Conservation (phyloP, 1,140 invertebrate species). For the Drosophila busckii region DNA sequence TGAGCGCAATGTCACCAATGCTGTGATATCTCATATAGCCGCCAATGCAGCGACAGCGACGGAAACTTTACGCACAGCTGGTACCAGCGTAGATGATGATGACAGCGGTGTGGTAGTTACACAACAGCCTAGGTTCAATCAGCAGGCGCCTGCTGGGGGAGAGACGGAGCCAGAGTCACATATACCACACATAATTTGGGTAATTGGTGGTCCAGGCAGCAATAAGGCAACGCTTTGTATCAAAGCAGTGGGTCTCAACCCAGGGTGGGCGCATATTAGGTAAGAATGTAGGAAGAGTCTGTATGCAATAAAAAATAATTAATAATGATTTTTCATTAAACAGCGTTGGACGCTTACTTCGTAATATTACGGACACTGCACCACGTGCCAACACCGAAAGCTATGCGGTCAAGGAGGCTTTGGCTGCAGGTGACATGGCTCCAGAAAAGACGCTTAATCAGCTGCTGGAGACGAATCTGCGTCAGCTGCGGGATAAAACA, state of each 20-base stretch:
- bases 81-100: slow-evolving; percentile 38
- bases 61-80: slow-evolving; percentile 7
- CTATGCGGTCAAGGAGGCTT: slow-evolving; percentile 81
- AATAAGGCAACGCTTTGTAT: slow-evolving; percentile 86
- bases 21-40: slow-evolving; percentile 42
- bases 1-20: slow-evolving; percentile 39
- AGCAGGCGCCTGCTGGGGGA: slow-evolving; percentile 60
- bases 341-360: slow-evolving; percentile 85
- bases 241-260: slow-evolving; percentile 83
- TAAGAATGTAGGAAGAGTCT: too few species aligned
- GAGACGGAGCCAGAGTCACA: slow-evolving; percentile 39
- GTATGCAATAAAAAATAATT: too few species aligned
- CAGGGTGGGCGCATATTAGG: slow-evolving; percentile 87
- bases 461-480: slow-evolving; percentile 83
- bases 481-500: slow-evolving; percentile 76
- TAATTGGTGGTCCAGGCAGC: slow-evolving; percentile 90
- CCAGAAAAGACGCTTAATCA: slow-evolving; percentile 84
- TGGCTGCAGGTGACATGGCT: slow-evolving; percentile 90
- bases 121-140: slow-evolving; percentile 41
- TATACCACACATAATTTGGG: slow-evolving; percentile 85
- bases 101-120: slow-evolving; percentile 59
- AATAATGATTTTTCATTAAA: neutral
- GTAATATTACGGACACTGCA: slow-evolving; percentile 83
- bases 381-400: slow-evolving; percentile 81
- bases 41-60: slow-evolving; percentile 27